Evolutionary conservation across 2,113 vertebrate genomes (phyloP).

Genomic region (Seriola dumerili): DNA sequence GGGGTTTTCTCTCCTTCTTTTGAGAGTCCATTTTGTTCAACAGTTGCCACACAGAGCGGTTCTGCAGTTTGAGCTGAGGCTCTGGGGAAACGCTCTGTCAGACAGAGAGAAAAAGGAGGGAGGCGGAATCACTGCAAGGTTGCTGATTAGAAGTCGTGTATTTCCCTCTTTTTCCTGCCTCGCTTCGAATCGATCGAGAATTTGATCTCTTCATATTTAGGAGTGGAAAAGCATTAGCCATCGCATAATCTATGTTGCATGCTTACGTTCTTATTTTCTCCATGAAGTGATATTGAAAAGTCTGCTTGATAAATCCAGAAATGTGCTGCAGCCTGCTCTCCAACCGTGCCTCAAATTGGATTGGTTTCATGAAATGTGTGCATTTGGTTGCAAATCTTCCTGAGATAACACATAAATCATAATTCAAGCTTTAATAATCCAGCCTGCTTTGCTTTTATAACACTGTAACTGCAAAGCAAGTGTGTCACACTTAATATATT

Average conservation of each 20-base stretch:
- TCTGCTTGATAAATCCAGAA: constrained; percentile 16
- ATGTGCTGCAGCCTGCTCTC: constrained; percentile 22
- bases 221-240: constrained; percentile 22
- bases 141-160: constrained; percentile 58
- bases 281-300: constrained; percentile 26
- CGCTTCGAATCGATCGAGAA: constrained; percentile 38
- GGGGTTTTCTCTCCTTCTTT: constrained; percentile 54
- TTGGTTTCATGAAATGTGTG: constrained; percentile 42
- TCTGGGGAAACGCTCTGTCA: constrained; percentile 74
- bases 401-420: constrained; percentile 43
- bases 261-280: constrained; percentile 32
- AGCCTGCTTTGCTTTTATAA: constrained; percentile 26
- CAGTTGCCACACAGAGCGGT: constrained; percentile 72
- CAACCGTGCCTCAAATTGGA: constrained; percentile 5
- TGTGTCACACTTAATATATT: constrained; percentile 37
- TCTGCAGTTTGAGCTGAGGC: constrained; percentile 73
- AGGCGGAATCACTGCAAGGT: constrained; percentile 58
- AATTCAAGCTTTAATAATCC: constrained; percentile 39
- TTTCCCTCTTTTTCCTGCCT: constrained; percentile 34
- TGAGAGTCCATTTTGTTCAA: constrained; percentile 77
- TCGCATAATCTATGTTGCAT: constrained; percentile 11
- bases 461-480: constrained; percentile 25
- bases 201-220: constrained; percentile 50
- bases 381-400: constrained; percentile 27
- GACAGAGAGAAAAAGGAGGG: constrained; percentile 46